Evolutionary conservation across 2,797 vertebrate species (phyloP).

Genomic region (Oreonectes daqikongensis): DNA sequence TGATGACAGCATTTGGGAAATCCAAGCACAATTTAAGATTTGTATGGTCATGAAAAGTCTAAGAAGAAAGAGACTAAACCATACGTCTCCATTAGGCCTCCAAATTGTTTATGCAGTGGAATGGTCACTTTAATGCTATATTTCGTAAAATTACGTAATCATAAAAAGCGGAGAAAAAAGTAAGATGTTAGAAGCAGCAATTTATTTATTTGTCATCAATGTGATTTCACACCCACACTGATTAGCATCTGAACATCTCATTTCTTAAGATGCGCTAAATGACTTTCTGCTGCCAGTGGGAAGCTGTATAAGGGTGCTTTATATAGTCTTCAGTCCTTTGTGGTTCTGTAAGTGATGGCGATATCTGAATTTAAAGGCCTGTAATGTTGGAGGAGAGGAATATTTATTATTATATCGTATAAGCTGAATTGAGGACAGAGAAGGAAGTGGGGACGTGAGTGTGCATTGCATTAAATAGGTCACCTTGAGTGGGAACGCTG

Average conservation of each 20-base stretch:
- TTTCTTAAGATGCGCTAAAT: constrained; percentile 37
- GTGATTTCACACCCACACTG: constrained; percentile 45
- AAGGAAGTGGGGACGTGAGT: constrained; percentile 43
- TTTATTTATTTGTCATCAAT: constrained; percentile 45
- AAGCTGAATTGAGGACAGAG: constrained; percentile 40
- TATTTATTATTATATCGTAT: constrained; percentile 49
- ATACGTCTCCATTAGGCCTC: neutral
- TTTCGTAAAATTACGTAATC: constrained; percentile 9
- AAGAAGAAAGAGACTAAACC: neutral
- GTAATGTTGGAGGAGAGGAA: neutral
- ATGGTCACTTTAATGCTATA: neutral
- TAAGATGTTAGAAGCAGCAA: constrained; percentile 15
- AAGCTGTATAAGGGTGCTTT: constrained; percentile 5
- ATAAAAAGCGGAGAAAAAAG: constrained; percentile 15
- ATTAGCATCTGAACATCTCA: constrained; percentile 37
- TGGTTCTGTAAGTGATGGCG: constrained; percentile 15
- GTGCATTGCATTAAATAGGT: constrained; percentile 56
- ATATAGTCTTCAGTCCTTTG: constrained; percentile 11
- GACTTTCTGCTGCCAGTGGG: constrained; percentile 14
- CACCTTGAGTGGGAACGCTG: constrained; percentile 60
- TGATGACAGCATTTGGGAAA: neutral
- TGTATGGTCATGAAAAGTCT: neutral
- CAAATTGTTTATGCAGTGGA: neutral
- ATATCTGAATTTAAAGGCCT: constrained; percentile 44
- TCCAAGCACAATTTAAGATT: neutral